phyloP scores from a whole-genome alignment of 2,113 vertebrate genomes.

The Corythaixoides concolor region DNA sequence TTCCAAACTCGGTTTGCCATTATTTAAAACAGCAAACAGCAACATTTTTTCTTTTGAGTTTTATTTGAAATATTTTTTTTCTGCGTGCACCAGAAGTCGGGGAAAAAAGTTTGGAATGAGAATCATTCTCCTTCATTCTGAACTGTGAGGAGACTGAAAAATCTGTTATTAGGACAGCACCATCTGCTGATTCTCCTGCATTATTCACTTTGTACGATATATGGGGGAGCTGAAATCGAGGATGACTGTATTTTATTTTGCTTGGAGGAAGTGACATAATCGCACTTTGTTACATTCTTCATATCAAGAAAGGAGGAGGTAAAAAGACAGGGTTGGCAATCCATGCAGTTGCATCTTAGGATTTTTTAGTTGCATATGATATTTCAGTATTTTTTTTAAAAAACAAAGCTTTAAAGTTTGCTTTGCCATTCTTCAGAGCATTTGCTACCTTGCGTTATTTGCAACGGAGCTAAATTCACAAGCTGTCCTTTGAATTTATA shows the following conservation, averaged over 20 bases:
- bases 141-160: neutral
- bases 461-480: neutral
- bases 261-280: neutral
- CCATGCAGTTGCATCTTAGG: neutral
- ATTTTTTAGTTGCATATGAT: neutral
- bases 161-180: constrained; percentile 54
- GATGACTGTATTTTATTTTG: neutral
- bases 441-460: neutral
- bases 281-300: neutral
- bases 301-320: neutral
- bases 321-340: neutral
- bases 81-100: neutral
- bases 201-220: neutral
- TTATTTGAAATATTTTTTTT: neutral
- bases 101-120: neutral
- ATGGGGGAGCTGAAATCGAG: neutral
- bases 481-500: neutral
- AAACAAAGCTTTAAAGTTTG: neutral
- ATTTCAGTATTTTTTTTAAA: neutral
- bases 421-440: neutral
- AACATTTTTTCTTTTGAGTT: neutral
- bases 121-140: neutral
- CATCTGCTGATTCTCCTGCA: constrained; percentile 39
- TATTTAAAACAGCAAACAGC: neutral
- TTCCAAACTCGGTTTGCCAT: neutral